Conservation (phyloP, 2,113 vertebrate species). For the Megaleporinus macrocephalus region DNA sequence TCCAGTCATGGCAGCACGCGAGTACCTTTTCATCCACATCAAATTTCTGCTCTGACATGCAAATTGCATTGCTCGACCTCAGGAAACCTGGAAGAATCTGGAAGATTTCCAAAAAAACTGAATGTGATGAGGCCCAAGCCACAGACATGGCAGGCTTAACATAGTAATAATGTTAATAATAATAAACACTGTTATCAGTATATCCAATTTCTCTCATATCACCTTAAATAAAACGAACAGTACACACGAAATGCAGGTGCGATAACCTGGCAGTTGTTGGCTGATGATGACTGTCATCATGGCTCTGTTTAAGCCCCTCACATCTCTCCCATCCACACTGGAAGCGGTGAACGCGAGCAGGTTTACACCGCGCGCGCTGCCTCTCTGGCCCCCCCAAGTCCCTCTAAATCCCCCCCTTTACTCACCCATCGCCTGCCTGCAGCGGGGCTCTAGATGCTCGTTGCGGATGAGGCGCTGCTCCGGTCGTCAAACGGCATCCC, state of each 20-base stretch:
- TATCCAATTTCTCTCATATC: too few species aligned
- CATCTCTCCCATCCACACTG: background rate
- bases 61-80: conserved; percentile 16
- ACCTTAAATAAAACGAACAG: background rate
- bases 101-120: background rate
- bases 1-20: background rate
- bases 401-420: background rate
- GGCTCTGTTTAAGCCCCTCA: background rate
- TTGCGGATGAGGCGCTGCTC: conserved; percentile 60
- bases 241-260: background rate
- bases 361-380: background rate
- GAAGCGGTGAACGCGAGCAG: background rate
- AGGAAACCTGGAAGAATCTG: conserved; percentile 28
- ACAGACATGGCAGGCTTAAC: background rate
- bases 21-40: background rate
- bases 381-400: background rate
- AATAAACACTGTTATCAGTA: too few species aligned
- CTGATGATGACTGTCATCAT: background rate
- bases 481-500: conserved; percentile 61
- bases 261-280: background rate
- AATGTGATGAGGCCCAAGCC: background rate
- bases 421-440: conserved; percentile 77
- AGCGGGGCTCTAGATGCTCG: conserved; percentile 67
- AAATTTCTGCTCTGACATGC: conserved; percentile 8
- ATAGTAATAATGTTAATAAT: background rate